Base-by-base conservation (phyloP, 2,888 invertebrate genomes). In the Agapetus fuscipes region DNA sequence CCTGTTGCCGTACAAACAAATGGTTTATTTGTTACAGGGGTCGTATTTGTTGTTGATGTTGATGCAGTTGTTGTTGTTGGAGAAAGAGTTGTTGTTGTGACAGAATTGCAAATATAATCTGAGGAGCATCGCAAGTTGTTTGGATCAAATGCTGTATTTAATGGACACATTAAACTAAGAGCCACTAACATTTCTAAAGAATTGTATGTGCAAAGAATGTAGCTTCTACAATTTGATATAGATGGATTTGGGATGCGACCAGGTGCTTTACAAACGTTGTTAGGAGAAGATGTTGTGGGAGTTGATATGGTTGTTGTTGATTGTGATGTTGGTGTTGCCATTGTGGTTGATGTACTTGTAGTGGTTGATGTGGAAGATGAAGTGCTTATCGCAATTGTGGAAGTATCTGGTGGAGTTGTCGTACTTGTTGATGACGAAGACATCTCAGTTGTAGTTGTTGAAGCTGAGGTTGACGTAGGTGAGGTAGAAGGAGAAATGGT, bases 21-120 rank as follows among this genome's bases (percentile, higher is more conserved):
- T 12, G 36, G 31, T 15, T 14, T 16, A n/a, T 26, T 26, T 7
- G 28, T 9, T 15, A 7, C 17, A 3, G 17, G 11, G 9, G 16
- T n/a, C 4, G 2, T 14, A 9, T 12, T 12, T 2, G 24, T 31
- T 2, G 24, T 31, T 3, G 31, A 13, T 3, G 11, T 12, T 11
- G 25, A 10, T 12, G 1, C 62, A 64, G 6, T 58, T 56, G 39
- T 67, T 66, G 6, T 58, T 3, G 2, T 66, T 49, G 9, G 2
- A 4, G 26, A 2, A 10, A 12, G 14, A 15, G 35, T 35, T 26
- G 35, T 35, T 35, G 35, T 35, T 3, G 15, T 27, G 11, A 27
- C 20, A 20, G 20, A 9, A n/a, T n/a, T n/a, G n/a, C n/a, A 10
- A 24, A 24, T 10, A 5, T 24, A 10, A 10, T 24, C 29, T 28